These are phyloP conservation scores for Leguminivora glycinivorella DNA, from an alignment of 1,140 invertebrate genomes.

Conservation along the genomic window DNA sequence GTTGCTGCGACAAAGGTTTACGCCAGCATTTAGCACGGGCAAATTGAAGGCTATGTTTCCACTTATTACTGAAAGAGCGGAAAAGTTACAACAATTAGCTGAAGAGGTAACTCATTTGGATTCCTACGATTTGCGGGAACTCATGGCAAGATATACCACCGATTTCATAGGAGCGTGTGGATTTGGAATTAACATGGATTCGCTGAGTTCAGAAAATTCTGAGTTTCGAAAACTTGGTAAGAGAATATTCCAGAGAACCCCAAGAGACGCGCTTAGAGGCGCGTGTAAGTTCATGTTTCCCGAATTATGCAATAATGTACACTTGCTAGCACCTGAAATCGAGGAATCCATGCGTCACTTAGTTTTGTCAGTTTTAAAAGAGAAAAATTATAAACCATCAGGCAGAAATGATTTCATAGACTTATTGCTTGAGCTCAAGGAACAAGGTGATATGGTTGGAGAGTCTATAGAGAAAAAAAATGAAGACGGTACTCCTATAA, in stretches of 20 bases:
- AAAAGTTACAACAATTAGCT: conserved; percentile 67
- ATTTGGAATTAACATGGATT: conserved; percentile 80
- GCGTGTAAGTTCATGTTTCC: conserved; percentile 40
- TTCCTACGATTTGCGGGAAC: conserved; percentile 74
- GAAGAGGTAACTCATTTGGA: conserved; percentile 54
- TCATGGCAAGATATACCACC: conserved; percentile 75
- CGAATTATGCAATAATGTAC: conserved; percentile 44
- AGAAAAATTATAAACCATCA: conserved; percentile 67
- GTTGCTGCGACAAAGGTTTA: conserved; percentile 80
- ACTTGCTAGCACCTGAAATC: conserved; percentile 43
- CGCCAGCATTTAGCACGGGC: conserved; percentile 82
- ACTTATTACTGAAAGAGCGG: conserved; percentile 70
- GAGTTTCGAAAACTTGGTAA: conserved; percentile 75
- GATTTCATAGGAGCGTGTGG: conserved; percentile 80
- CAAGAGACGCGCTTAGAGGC: conserved; percentile 38
- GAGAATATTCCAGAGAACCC: conserved; percentile 45
- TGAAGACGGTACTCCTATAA: conserved; percentile 35
- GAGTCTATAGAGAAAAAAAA: conserved; percentile 41
- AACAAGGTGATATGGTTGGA: conserved; percentile 57
- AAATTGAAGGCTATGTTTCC: conserved; percentile 82
- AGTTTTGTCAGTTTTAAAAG: conserved; percentile 62
- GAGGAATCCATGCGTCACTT: conserved; percentile 47
- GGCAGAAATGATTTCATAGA: conserved; percentile 78
- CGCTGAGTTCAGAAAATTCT: conserved; percentile 75
- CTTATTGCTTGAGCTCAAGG: conserved; percentile 75